Base-by-base conservation (phyloP, 2,888 invertebrate genomes). In the Trypoxylon attenuatum region DNA sequence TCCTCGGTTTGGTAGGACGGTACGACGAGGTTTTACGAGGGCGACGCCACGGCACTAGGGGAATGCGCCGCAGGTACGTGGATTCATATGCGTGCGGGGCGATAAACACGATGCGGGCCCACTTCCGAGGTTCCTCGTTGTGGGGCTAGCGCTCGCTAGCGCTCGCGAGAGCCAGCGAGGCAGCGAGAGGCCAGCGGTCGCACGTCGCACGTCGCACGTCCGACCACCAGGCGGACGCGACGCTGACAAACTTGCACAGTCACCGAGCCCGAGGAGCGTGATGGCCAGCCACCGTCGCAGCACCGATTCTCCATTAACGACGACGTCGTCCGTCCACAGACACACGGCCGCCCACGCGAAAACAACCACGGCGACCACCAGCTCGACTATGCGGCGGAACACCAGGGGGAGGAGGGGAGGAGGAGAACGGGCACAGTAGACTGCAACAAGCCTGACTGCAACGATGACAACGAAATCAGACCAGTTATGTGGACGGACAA, bases 191-290 rank as follows among this genome's bases (percentile, higher is more conserved):
- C 25, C 25, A 25, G 25, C 25, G 25, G 5, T 4, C n/a, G 33
- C 3, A 13, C 33, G 25, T 38, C 5, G 33, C 33, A 13, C 38
- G 39, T 42, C 23, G 45, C 38, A 59, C 38, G 60, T 38, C 54
- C 58, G 55, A 41, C 43, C 53, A 45, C 43, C 55, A 51, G 42
- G 43, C 62, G 58, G 58, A 38, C 53, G 56, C 64, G 65, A 65
- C 66, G 70, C 64, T 58, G 72, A 73, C 64, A 72, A 83, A 82
- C 57, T 80, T 82, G 82, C 82, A 69, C 66, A 81, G 82, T 84
- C 83, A 84, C 82, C 71, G 68, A 76, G 58, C 64, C 58, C 61
- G 67, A 69, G 59, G 67, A 58, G 58, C 64, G 61, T 63, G 67
- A 69, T 62, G 67, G 60, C 64, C 64, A 70, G 71, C 66, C 71